Percentiles rank a stretch among this genome's conserved stretches.
Evolutionary conservation across 1,140 invertebrate species (phyloP).

Genomic region (Pemphigus obesinymphae): DNA sequence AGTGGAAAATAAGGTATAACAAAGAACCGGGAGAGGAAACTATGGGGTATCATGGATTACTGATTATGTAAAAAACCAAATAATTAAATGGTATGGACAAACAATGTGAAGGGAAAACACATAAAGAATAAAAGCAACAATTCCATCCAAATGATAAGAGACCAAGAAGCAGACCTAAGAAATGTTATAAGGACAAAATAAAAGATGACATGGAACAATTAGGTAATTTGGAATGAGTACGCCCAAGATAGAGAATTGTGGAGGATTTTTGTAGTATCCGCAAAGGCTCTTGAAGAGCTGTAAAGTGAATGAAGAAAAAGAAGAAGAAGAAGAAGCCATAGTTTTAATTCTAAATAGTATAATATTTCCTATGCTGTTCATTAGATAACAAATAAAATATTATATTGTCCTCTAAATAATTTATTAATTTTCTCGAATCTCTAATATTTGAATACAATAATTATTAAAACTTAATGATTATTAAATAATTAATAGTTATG

Average conservation of each 20-base stretch:
- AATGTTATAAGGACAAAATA: not conserved
- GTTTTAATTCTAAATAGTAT: too few relatives aligned
- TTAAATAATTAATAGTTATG: too few relatives aligned
- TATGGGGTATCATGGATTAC: not conserved
- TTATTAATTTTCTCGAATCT: too few relatives aligned
- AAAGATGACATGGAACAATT: not conserved
- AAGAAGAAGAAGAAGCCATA: too few relatives aligned
- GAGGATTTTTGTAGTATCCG: not conserved
- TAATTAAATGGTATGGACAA: not conserved
- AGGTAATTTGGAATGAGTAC: not conserved
- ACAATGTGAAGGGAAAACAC: not conserved
- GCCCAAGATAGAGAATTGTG: not conserved
- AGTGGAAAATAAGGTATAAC: not conserved
- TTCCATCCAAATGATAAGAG: not conserved
- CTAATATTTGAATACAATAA: too few relatives aligned
- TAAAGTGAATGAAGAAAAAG: not conserved
- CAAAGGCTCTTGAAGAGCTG: not conserved
- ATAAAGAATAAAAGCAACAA: not conserved
- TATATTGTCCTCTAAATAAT: too few relatives aligned
- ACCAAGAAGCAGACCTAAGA: not conserved
- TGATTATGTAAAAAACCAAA: not conserved
- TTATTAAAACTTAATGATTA: too few relatives aligned
- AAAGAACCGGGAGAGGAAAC: not conserved
- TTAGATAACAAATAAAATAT: too few relatives aligned
- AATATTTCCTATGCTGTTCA: too few relatives aligned